These are phyloP conservation scores for Craniophora ligustri DNA, from an alignment of 2,888 invertebrate species.

Conservation along the genomic window DNA sequence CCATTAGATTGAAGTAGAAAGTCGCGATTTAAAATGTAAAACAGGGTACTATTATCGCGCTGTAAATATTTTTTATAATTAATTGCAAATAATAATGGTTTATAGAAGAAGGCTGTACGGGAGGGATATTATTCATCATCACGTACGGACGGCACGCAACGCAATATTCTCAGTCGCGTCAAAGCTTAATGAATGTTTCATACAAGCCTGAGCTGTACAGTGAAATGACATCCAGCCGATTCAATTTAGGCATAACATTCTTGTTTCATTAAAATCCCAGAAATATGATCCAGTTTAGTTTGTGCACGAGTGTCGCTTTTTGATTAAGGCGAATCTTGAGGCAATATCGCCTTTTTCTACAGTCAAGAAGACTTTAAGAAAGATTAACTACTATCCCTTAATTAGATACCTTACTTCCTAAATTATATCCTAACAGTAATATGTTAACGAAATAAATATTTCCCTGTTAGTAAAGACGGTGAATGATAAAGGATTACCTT, in stretches of 20 bases:
- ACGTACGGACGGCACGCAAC: conserved; percentile 31
- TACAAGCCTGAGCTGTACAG: conserved; percentile 8
- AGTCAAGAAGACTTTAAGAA: neutral
- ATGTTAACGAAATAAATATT: conserved; percentile 14
- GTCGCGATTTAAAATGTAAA: conserved; percentile 47
- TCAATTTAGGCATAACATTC: conserved; percentile 6
- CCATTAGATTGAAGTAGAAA: conserved; percentile 43
- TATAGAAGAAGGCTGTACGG: conserved; percentile 15
- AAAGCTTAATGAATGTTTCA: conserved; percentile 37
- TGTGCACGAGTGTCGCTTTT: neutral
- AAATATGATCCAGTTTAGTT: neutral
- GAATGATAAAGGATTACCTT: conserved; percentile 46
- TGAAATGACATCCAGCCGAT: conserved; percentile 20
- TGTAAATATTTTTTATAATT: conserved; percentile 36
- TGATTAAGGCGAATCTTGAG: neutral
- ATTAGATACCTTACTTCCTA: neutral
- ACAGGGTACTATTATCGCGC: conserved; percentile 39
- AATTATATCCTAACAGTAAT: neutral
- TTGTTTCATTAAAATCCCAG: conserved; percentile 2
- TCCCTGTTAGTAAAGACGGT: conserved; percentile 17
- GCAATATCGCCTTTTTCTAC: neutral
- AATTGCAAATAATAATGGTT: conserved; percentile 19
- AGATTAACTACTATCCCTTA: neutral
- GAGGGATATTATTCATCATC: conserved; percentile 32
- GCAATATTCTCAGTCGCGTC: conserved; percentile 40